Percentiles rank a stretch among this genome's conserved stretches.
Conservation (phyloP, 2,113 vertebrate species). For the Plestiodon gilberti region DNA sequence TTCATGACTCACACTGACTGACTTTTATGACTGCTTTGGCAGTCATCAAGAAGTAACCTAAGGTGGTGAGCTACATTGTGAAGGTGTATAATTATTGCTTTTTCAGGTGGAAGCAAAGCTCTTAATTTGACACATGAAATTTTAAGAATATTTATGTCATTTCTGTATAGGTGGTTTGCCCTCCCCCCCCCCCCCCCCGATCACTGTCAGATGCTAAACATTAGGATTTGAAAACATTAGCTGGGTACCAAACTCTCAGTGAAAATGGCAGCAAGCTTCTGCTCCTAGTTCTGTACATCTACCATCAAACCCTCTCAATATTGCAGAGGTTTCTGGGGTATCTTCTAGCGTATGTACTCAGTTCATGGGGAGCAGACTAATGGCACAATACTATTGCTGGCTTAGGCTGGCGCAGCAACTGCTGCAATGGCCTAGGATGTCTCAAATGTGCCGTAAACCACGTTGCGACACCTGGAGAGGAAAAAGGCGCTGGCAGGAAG, state of each 20-base stretch:
- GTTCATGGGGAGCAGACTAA: too few species aligned
- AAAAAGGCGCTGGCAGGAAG: too few species aligned
- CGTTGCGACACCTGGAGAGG: too few species aligned
- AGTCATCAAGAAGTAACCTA: conserved; percentile 21
- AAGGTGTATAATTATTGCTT: conserved; percentile 55
- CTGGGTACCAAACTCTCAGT: background rate
- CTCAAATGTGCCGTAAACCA: too few species aligned
- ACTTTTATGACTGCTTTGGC: conserved; percentile 64
- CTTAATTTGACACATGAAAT: conserved; percentile 54
- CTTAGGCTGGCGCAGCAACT: too few species aligned
- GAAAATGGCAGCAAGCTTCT: conserved; percentile 31
- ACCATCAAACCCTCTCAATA: background rate
- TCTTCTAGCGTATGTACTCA: too few species aligned
- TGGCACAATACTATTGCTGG: too few species aligned
- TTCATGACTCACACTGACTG: conserved; percentile 43
- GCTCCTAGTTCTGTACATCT: conserved; percentile 30
- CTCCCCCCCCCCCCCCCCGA: background rate
- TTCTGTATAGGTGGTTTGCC: conserved; percentile 38
- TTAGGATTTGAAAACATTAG: background rate
- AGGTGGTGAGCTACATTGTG: conserved; percentile 41
- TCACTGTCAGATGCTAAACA: conserved; percentile 24
- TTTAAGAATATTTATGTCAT: conserved; percentile 33
- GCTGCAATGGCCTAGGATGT: too few species aligned
- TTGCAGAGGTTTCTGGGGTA: background rate
- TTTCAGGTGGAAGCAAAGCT: conserved; percentile 62